A percentile compares a stretch with the other conserved stretches of the same genome.
phyloP scores from a whole-genome alignment of 1,140 invertebrate genomes.

The Octopus bimaculoides region DNA sequence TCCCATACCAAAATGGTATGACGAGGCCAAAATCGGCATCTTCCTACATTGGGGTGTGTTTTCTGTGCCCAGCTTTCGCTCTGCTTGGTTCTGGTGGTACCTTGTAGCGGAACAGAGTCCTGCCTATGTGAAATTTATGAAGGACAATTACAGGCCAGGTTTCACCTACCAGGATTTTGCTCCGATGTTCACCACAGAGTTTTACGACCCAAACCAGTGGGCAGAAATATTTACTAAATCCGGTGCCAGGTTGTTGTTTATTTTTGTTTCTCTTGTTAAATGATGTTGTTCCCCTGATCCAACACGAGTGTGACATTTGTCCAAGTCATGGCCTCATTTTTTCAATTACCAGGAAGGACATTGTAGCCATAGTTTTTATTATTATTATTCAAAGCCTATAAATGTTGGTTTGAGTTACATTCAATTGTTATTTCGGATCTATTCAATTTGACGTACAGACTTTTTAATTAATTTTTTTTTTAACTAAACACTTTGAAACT shows the following conservation, averaged over 20 bases:
- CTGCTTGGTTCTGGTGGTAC: slow-evolving; percentile 40
- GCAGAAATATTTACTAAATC: slow-evolving; percentile 31
- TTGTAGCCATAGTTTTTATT: too few species aligned
- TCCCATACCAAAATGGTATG: slow-evolving; percentile 55
- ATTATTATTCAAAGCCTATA: too few species aligned
- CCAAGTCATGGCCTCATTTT: too few species aligned
- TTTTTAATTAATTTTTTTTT: too few species aligned
- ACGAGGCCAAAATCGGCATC: slow-evolving; percentile 54
- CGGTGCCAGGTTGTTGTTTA: slow-evolving; percentile 30
- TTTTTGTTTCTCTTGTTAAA: too few species aligned
- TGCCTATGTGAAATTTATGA: slow-evolving; percentile 34
- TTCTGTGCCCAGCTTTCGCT: slow-evolving; percentile 45
- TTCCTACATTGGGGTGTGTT: slow-evolving; percentile 55
- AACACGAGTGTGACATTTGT: too few species aligned
- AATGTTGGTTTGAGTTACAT: too few species aligned
- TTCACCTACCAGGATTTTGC: slow-evolving; percentile 45
- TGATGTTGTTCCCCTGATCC: too few species aligned
- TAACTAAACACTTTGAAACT: too few species aligned
- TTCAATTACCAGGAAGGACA: too few species aligned
- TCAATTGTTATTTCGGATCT: too few species aligned
- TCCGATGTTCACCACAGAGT: slow-evolving; percentile 33
- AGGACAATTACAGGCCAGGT: slow-evolving; percentile 35
- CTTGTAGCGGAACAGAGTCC: slow-evolving; percentile 32
- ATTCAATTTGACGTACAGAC: too few species aligned
- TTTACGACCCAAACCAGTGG: slow-evolving; percentile 33